A percentile compares a stretch with the other conserved stretches of the same genome.
Evolutionary conservation across 2,113 vertebrate genomes (phyloP).

Genomic region (Sitta europaea): DNA sequence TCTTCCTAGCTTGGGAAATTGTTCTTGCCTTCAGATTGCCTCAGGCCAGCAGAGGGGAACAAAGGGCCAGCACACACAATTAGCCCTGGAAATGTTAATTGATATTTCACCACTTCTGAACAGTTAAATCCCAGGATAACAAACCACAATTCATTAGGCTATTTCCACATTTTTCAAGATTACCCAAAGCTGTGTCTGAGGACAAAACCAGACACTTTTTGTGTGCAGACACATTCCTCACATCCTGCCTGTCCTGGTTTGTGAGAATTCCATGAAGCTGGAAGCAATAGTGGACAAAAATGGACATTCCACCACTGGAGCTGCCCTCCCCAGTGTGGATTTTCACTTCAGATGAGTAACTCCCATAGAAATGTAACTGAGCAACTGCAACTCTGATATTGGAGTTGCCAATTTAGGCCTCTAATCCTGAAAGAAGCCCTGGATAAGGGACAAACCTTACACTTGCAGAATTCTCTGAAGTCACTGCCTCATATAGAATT

Average conservation of each 20-base stretch:
- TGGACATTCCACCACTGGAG: not conserved
- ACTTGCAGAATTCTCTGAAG: not conserved
- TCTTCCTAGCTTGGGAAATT: slow-evolving; percentile 28
- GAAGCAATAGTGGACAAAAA: not conserved
- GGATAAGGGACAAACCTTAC: not conserved
- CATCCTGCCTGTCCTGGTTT: not conserved
- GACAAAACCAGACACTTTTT: not conserved
- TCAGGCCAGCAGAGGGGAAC: not conserved
- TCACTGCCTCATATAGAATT: not conserved
- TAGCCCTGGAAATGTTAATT: slow-evolving; percentile 37
- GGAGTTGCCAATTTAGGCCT: not conserved
- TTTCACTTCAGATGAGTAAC: not conserved
- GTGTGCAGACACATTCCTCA: not conserved
- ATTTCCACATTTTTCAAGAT: slow-evolving; percentile 28
- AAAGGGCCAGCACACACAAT: not conserved
- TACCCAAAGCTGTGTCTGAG: not conserved
- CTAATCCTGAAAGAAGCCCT: not conserved
- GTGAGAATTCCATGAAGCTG: not conserved
- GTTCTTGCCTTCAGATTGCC: slow-evolving; percentile 35
- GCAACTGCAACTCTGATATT: not conserved
- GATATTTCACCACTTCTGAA: slow-evolving; percentile 34
- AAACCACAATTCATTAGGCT: not conserved
- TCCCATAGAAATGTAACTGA: not conserved
- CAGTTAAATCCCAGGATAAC: not conserved
- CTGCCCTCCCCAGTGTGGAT: not conserved